Evolutionary conservation across 2,797 vertebrate species (phyloP).

Genomic region (Bradypus variegatus): DNA sequence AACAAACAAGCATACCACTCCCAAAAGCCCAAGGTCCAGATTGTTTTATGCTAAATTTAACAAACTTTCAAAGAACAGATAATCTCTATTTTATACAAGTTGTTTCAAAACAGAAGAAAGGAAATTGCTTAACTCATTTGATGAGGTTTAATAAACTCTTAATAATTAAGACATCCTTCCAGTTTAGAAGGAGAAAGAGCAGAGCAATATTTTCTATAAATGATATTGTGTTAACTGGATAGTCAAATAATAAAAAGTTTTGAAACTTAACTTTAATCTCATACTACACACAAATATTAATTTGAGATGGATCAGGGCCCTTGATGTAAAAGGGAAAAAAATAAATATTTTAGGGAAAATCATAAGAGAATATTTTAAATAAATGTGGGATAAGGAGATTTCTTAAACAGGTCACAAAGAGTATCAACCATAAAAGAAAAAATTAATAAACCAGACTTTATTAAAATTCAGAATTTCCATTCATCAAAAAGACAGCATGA

Average conservation of each 20-base stretch:
- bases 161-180: too few species aligned
- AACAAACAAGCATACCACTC: neutral
- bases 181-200: neutral
- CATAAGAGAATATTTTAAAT: neutral
- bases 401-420: neutral
- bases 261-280: neutral
- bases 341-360: neutral
- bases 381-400: neutral
- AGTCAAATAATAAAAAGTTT: neutral
- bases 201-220: neutral
- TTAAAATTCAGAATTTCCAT: neutral
- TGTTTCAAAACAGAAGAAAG: neutral
- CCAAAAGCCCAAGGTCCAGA: neutral
- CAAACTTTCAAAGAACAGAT: neutral
- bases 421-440: neutral
- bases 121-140: neutral
- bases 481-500: neutral
- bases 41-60: neutral
- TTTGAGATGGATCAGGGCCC: neutral
- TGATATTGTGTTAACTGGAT: neutral
- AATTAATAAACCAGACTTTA: neutral
- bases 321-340: neutral
- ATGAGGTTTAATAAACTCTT: neutral
- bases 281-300: neutral
- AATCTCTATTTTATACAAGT: neutral